Evolutionary conservation across 2,888 invertebrate species (phyloP).

Genomic region (Trissolcus brochymenae): DNA sequence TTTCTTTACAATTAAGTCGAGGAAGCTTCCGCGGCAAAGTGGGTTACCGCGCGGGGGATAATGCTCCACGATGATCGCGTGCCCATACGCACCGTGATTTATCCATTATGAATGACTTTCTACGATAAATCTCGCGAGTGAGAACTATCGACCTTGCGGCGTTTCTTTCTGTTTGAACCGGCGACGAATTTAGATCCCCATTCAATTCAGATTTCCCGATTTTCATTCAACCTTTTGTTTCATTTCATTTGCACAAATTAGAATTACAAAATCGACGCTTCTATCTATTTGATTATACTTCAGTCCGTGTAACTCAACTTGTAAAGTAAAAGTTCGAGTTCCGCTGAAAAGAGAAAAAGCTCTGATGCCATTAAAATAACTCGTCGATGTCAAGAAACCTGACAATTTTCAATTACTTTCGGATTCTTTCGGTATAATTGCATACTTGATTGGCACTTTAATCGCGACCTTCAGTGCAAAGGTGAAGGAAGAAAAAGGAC

Average conservation of each 20-base stretch:
- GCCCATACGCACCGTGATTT: slow-evolving; percentile 32
- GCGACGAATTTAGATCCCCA: not conserved
- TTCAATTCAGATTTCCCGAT: no score
- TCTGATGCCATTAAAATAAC: no score
- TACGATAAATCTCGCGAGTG: slow-evolving; percentile 29
- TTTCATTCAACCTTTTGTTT: no score
- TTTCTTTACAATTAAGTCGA: slow-evolving; percentile 60
- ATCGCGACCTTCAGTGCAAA: no score
- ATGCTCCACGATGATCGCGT: slow-evolving; percentile 37
- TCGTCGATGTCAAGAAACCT: no score
- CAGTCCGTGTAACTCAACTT: no score
- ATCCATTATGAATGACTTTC: slow-evolving; percentile 38
- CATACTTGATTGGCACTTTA: no score
- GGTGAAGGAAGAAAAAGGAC: no score
- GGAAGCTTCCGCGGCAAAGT: slow-evolving; percentile 60
- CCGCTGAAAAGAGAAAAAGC: no score
- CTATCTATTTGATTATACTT: not conserved
- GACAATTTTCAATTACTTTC: not conserved
- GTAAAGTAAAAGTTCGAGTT: no score
- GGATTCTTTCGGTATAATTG: slow-evolving; percentile 6
- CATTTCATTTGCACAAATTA: not conserved
- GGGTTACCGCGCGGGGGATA: slow-evolving; percentile 64
- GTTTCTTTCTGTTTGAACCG: not conserved
- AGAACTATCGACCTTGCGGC: slow-evolving; percentile 11
- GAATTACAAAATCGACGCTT: not conserved